Base-by-base conservation (phyloP, 2,797 vertebrate species). In the Sparus aurata region DNA sequence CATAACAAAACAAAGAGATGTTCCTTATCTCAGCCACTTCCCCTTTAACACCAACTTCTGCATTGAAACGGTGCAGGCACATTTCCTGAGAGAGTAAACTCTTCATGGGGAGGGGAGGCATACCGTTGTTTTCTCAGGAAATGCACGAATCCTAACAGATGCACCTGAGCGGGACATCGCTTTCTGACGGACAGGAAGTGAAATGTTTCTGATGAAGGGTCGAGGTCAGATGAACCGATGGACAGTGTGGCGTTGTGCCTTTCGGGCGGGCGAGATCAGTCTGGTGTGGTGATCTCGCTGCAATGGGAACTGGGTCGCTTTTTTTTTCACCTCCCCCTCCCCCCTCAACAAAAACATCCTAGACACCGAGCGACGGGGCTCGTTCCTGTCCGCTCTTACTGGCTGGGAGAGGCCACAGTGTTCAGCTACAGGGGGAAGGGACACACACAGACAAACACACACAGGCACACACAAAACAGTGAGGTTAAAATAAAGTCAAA, bases 391-490 rank as follows among this genome's bases (percentile, higher is more conserved):
- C 79, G 81, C 77, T 83, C 63, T 83, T 77, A 85, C 77, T 66
- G 89, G 85, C 78, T 82, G 80, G 91, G 80, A 81, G 87, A 23
- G 85, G 85, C 86, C 91, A 89, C 89, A 87, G 86, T 88, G 85
- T 91, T 94, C 90, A 95, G 91, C 94, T 94, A 90, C 22, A 85
- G 65, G 85, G 85, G 34, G 34, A 9, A 67, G 71, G 79, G 79
- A 82, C 79, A 83, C 67, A 88, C 60, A 88, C 27, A 89, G 23
- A 34, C 34, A 34, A 34, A 34, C 34, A 91, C 75, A 91, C 7
- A 91, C 75, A 91, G 25, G 25, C 27, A 27, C 75, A 88, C 80
- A 92, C 87, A 92, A 63, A 87, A 77, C 22, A 81, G 53, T 53
- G 74, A 73, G 70, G 84, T 94, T 93, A 91, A 90, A 82, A 88